Evolutionary conservation across 2,888 invertebrate species (phyloP).

Genomic region (Drosophila heteroneura): DNA sequence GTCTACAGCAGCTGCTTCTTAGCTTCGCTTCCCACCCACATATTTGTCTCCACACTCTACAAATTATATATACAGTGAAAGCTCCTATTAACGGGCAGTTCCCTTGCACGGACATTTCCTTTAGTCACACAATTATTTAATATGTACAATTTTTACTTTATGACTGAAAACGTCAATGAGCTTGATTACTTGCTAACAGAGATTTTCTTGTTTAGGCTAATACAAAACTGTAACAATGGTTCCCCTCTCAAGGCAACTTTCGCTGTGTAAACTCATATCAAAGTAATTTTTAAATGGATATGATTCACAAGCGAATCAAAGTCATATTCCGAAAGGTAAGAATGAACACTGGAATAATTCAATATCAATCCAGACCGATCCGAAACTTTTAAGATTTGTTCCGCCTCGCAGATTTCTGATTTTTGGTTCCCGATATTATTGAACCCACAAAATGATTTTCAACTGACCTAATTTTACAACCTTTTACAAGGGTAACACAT

Average conservation of each 20-base stretch:
- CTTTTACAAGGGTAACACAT: not conserved
- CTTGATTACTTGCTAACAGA: not conserved
- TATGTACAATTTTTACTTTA: not conserved
- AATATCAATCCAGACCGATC: not conserved
- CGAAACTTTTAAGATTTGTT: not conserved
- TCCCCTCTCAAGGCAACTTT: not conserved
- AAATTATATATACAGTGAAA: constrained; percentile 12
- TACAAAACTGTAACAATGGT: not conserved
- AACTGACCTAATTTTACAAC: not conserved
- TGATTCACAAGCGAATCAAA: not conserved
- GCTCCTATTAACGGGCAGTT: constrained; percentile 2
- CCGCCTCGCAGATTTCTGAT: not conserved
- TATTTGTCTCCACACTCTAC: not conserved
- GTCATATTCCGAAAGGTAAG: not conserved
- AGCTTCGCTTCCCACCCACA: not conserved
- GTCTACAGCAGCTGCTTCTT: not conserved
- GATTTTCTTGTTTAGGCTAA: not conserved
- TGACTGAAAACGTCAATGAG: not conserved
- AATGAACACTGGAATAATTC: not conserved
- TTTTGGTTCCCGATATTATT: not conserved
- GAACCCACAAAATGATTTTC: not conserved
- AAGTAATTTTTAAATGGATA: not conserved
- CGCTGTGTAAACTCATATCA: not conserved
- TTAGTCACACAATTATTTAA: constrained; percentile 1
- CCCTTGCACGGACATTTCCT: not conserved